A percentile compares a stretch with the other conserved stretches of the same genome.
phyloP scores from a whole-genome alignment of 1,140 invertebrate genomes.

The silkworm (Bombyx mori) region ASM3026992v2 NC_085116.1:8614001-8614500 shows the following conservation, averaged over 20 bases:
- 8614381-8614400: conserved; percentile 41
- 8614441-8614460: background rate
- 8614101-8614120: conserved; percentile 82
- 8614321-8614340: conserved; percentile 72
- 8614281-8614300: conserved; percentile 74
- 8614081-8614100: conserved; percentile 24
- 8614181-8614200: conserved; percentile 64
- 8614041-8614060: conserved; percentile 1
- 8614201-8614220: conserved; percentile 72
- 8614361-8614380: conserved; percentile 74
- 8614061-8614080: conserved; percentile 6
- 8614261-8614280: conserved; percentile 72
- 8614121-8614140: conserved; percentile 82
- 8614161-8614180: conserved; percentile 78
- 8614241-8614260: conserved; percentile 60
- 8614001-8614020: background rate
- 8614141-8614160: conserved; percentile 78
- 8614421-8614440: too few relatives aligned
- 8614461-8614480: conserved; percentile 26
- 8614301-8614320: conserved; percentile 72
- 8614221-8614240: conserved; percentile 69
- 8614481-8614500: conserved; percentile 40
- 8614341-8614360: conserved; percentile 66
- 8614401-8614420: too few relatives aligned
- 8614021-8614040: background rate